Conservation (phyloP, 1,140 invertebrate species). For the Aphelenchoides besseyi region DNA sequence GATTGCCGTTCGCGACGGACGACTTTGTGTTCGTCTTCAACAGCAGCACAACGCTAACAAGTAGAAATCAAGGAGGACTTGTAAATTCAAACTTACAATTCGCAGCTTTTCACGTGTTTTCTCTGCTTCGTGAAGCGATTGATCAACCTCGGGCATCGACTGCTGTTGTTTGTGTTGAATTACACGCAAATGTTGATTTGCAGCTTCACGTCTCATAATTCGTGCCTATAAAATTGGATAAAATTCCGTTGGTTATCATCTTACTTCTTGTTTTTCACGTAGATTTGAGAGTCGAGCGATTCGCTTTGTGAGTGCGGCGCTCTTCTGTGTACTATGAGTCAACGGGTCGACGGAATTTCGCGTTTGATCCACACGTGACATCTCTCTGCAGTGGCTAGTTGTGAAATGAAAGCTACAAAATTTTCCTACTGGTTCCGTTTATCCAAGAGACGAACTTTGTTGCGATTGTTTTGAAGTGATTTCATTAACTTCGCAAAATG, state of each 20-base stretch:
- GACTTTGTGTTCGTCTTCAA: constrained; percentile 13
- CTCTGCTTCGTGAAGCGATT: background rate
- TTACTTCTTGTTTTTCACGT: constrained; percentile 20
- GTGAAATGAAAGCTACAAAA: background rate
- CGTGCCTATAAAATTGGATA: constrained; percentile 10
- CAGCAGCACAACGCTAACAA: background rate
- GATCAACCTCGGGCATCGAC: background rate
- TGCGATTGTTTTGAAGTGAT: constrained; percentile 28
- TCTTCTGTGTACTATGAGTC: constrained; percentile 16
- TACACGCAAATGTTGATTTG: background rate
- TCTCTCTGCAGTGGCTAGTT: constrained; percentile 19
- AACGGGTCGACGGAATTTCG: constrained; percentile 11
- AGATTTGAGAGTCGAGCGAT: background rate
- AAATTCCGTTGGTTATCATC: background rate
- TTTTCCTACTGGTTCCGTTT: background rate
- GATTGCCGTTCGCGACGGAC: background rate
- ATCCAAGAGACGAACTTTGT: constrained; percentile 25
- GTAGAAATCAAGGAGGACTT: background rate
- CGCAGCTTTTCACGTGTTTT: background rate
- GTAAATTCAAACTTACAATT: constrained; percentile 11
- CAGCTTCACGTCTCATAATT: constrained; percentile 11
- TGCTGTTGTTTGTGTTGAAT: constrained; percentile 1
- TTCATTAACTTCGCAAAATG: constrained; percentile 31
- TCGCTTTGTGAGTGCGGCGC: background rate
- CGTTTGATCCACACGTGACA: constrained; percentile 4